Evolutionary conservation across 92 coral and sea anemone species (phyloP), one percentile per base, ranked within the genome.

Genomic region (Plumapathes pennacea): DNA sequence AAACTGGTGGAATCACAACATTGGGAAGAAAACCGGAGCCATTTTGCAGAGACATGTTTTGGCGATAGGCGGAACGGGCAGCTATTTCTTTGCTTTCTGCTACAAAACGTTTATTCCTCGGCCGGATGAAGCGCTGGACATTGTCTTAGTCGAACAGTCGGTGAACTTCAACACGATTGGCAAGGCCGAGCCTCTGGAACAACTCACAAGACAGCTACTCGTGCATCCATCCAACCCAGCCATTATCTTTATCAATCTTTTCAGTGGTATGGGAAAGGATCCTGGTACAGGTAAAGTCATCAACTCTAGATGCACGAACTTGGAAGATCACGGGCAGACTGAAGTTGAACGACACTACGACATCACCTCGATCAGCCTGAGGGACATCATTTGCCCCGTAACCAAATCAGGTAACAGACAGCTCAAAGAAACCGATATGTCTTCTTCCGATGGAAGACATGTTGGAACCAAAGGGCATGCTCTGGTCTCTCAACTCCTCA

Each of bases 61-160:
- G 27, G 72, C 88, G 0, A 63, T 84, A 10, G 84, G 88, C 7
- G 96, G 90, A 8, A 89, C 96, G 10, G 86, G 88, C 22, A 89
- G 97, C 46, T 71, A 67, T 22, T 62, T 80, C 40, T 89, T 71
- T 38, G 67, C 84, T 15, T 89, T 60, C 62, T 89, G 92, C 29
- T 85, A 80, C 44, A 78, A 67, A 23, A 86, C 87, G 10, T 89
- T 80, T 50, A 58, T 84, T 5, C 62, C 65, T n/a, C 19, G 46
- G 25, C n/a, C n/a, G n/a, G 60, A 67, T 25, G 29, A 25, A 10
- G 33, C 53, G n/a, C 46, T 54, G 55, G 95, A 90, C 23, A 72
- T 90, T 34, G 95, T 71, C 2, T 53, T 90, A 50, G 57, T 83
- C 26, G 97, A 90, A 40, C 40, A 72, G 2, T 78, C 95, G 13